A percentile compares a stretch with the other conserved stretches of the same genome.
phyloP scores from a whole-genome alignment of 2,888 invertebrate species.

The Meteorus cinctellus region DNA sequence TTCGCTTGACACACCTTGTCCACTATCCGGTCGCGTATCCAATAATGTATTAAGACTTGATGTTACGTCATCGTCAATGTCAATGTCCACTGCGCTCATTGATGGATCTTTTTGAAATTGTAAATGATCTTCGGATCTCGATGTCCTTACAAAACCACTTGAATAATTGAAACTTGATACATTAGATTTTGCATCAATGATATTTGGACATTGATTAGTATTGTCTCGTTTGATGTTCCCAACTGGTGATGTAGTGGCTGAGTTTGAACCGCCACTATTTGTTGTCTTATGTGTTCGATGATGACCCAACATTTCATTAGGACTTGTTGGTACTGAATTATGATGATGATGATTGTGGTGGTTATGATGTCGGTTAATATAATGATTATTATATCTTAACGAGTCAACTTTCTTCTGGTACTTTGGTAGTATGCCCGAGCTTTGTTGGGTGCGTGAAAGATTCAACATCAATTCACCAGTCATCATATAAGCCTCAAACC shows the following conservation, averaged over 20 bases:
- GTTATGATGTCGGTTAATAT: conserved; percentile 75
- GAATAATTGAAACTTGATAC: conserved; percentile 63
- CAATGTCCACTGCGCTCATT: conserved; percentile 90
- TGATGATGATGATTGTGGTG: conserved; percentile 74
- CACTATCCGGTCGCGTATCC: conserved; percentile 82
- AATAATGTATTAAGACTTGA: conserved; percentile 93
- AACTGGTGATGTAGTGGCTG: conserved; percentile 76
- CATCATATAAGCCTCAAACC: conserved; percentile 98
- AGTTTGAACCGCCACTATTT: conserved; percentile 71
- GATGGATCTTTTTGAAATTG: conserved; percentile 86
- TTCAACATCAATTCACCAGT: conserved; percentile 97
- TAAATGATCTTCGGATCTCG: conserved; percentile 93
- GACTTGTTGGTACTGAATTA: conserved; percentile 83
- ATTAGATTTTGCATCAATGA: conserved; percentile 52
- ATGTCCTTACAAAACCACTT: conserved; percentile 85
- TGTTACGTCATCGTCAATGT: conserved; percentile 94
- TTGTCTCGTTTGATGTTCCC: conserved; percentile 75
- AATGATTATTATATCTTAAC: conserved; percentile 77
- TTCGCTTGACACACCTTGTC: conserved; percentile 76
- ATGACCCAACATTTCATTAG: conserved; percentile 79
- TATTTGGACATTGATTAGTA: conserved; percentile 54
- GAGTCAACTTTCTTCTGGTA: conserved; percentile 77
- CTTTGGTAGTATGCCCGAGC: conserved; percentile 78
- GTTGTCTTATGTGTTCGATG: conserved; percentile 72
- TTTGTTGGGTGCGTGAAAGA: conserved; percentile 87